phyloP scores from a whole-genome alignment of 1,140 invertebrate genomes.

The Pseudomyrmex gracilis region DNA sequence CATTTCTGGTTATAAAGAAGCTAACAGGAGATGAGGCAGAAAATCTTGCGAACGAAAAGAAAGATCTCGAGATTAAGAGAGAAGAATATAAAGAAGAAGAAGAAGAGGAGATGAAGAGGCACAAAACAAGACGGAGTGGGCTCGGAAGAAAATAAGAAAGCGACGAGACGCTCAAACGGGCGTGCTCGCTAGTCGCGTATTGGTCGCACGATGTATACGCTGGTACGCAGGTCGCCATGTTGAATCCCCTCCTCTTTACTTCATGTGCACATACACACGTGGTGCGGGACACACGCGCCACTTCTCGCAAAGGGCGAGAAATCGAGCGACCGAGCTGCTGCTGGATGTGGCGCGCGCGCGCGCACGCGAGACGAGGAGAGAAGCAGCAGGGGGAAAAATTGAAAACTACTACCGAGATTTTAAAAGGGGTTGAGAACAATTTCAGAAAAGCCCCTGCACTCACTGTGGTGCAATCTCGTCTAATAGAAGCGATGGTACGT shows the following conservation, averaged over 20 bases:
- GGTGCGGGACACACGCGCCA: constrained; percentile 61
- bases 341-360: constrained; percentile 50
- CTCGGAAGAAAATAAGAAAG: constrained; percentile 73
- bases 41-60: constrained; percentile 19
- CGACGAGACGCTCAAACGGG: constrained; percentile 77
- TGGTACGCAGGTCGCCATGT: constrained; percentile 83
- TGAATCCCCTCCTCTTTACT: constrained; percentile 79
- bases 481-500: constrained; percentile 25
- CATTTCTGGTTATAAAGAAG: constrained; percentile 31
- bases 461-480: constrained; percentile 9
- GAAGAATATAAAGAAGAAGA: constrained; percentile 12
- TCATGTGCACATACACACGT: constrained; percentile 80
- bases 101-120: constrained; percentile 64
- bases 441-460: constrained; percentile 16
- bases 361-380: not conserved
- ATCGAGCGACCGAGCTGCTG: constrained; percentile 64
- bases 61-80: not conserved
- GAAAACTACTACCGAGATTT: constrained; percentile 19
- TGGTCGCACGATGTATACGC: constrained; percentile 77
- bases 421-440: constrained; percentile 38
- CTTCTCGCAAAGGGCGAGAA: constrained; percentile 68
- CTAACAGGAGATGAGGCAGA: constrained; percentile 33
- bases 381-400: not conserved
- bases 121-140: constrained; percentile 65
- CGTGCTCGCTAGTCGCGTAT: constrained; percentile 83